phyloP scores from a whole-genome alignment of 2,797 vertebrate species.

The Lithobates sylvaticus region DNA sequence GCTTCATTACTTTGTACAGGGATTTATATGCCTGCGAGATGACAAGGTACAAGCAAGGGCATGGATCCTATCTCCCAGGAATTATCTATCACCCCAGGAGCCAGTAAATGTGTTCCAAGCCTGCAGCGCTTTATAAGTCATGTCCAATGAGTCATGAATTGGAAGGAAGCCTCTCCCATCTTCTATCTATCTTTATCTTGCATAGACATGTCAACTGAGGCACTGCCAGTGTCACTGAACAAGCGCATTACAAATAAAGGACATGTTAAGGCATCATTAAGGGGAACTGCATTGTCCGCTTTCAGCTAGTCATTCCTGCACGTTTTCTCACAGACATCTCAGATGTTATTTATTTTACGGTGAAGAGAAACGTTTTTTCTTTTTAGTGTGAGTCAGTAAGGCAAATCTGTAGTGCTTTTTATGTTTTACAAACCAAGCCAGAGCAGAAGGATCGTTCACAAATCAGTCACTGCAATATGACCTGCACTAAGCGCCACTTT shows the following conservation, averaged over 20 bases:
- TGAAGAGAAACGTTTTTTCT: no score
- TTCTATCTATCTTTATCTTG: conserved; percentile 23
- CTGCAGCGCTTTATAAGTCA: conserved; percentile 33
- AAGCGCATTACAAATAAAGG: neutral
- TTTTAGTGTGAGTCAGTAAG: no score
- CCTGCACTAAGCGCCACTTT: no score
- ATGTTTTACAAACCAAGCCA: no score
- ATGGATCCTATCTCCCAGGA: conserved; percentile 26
- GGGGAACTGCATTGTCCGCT: neutral
- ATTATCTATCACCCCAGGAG: conserved; percentile 11
- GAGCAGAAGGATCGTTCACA: no score
- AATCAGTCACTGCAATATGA: no score
- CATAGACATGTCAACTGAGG: conserved; percentile 17
- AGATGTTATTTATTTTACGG: no score
- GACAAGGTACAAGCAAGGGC: conserved; percentile 42
- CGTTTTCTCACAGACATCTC: no score
- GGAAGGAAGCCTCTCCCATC: conserved; percentile 45
- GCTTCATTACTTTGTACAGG: neutral
- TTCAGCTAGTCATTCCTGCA: neutral
- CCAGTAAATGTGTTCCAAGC: conserved; percentile 23
- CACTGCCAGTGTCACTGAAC: neutral
- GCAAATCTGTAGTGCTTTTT: no score
- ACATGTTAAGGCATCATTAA: neutral
- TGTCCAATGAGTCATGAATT: conserved; percentile 32
- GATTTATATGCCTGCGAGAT: neutral